phyloP scores from a whole-genome alignment of 2,113 vertebrate species.

The Trematomus loennbergii region DNA sequence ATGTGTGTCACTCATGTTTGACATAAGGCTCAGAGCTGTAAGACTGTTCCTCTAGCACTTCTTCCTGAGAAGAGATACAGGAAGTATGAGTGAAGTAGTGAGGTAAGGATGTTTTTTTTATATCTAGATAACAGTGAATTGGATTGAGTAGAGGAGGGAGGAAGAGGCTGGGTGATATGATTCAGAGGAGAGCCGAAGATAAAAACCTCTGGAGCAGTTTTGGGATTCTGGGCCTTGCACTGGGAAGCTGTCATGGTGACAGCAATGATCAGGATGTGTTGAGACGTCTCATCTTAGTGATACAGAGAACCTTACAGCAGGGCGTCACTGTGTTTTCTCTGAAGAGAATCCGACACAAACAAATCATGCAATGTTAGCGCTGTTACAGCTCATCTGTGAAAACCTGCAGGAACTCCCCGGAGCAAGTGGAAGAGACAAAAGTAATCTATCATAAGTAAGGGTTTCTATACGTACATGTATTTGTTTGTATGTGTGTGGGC shows the following conservation, averaged over 20 bases:
- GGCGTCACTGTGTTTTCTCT: constrained; percentile 5
- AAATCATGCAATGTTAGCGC: not conserved
- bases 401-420: not conserved
- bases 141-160: constrained; percentile 23
- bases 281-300: constrained; percentile 11
- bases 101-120: not conserved
- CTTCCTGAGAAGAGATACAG: constrained; percentile 11
- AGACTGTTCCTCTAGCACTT: too few relatives aligned
- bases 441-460: not conserved
- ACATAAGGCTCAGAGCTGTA: constrained; percentile 21
- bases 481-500: not conserved
- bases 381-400: constrained; percentile 5
- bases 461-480: constrained; percentile 5
- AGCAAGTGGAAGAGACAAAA: not conserved
- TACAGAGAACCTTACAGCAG: not conserved
- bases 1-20: too few relatives aligned
- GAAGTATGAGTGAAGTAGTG: constrained; percentile 5
- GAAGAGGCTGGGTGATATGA: constrained; percentile 12
- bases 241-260: constrained; percentile 22
- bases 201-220: constrained; percentile 25
- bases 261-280: constrained; percentile 16
- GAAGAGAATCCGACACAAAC: not conserved
- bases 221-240: constrained; percentile 16
- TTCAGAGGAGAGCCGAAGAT: constrained; percentile 26
- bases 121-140: constrained; percentile 15